Base-by-base conservation (phyloP, 2,113 vertebrate genomes). In the Elephantulus edwardii region DNA sequence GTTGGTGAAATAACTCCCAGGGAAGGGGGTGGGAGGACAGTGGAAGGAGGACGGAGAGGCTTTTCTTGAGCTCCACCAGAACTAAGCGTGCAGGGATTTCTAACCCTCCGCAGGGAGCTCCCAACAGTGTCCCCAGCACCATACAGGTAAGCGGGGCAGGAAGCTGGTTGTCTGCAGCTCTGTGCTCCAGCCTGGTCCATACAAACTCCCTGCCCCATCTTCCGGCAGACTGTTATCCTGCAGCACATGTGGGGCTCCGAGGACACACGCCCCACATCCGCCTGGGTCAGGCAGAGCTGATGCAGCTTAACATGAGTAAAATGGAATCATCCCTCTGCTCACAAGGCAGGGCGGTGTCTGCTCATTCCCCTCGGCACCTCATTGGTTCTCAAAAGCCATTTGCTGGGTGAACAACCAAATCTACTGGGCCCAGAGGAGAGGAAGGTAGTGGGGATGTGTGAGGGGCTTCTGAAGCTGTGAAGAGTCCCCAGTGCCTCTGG, bases 391-490 rank as follows among this genome's bases (percentile, higher is more conserved):
- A 50, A 22, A 88, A 74, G 54, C 26, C 24, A 24, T 46, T 46
- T 88, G 42, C 62, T 56, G 40, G 78, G 38, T 38, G 46, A n/a
- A 83, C 5, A 6, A 68, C 14, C 8, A 28, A 30, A 40, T 30
- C 16, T 26, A n/a, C 71, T 58, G 77, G 74, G 76, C 74, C 74
- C 70, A 83, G 74, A 81, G 42, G 76, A 66, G 52, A 50, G 35
- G 26, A 60, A 22, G 68, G 70, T 26, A 58, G 62, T 30, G 68
- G 16, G 38, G 44, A 38, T 7, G 3, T 54, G 26, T 19, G 11
- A n/a, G 7, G 19, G 30, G 38, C 0, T 5, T 56, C n/a, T n/a
- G n/a, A n/a, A n/a, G n/a, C 42, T 4, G 4, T 0, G 3, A 80
- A 82, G 50, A n/a, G 74, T n/a, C 62, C 58, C 78, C 40, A 72